Base-by-base conservation (phyloP, 2,888 invertebrate genomes). In the Chrysina gloriosa region DNA sequence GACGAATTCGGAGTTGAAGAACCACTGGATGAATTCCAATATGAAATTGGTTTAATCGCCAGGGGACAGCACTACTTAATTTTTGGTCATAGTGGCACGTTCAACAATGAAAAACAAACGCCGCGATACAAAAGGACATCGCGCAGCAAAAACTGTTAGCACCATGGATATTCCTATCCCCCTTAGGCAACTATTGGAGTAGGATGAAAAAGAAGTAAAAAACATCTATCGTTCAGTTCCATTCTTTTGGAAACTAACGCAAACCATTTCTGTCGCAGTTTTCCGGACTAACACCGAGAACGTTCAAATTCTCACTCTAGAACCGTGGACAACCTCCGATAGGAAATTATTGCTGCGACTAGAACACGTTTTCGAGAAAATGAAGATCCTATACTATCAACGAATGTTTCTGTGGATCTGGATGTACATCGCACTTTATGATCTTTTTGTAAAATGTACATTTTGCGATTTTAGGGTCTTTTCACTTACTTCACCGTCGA, bases 1-100 rank as follows among this genome's bases (percentile, higher is more conserved):
- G 98, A 97, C 79, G 91, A 90, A 0, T 94, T 95, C 75, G 98
- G 97, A 0, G 96, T 98, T 0, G 92, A 87, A 0, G 97, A 98
- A 82, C 89, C 95, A 0, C 81, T 98, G 0, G 93, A 97, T 77
- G 98, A 98, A 83, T 86, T 86, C 0, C 90, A 87, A 0, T 89
- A 84, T 63, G 90, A 89, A 0, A 77, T 80, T 65, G 94, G 94
- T 0, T 76, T 94, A 0, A 87, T 92, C 0, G 90, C 88, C 0
- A 84, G 89, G 68, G 93, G 94, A 0, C 72, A 76, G 42, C 76
- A 77, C 67, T 79, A 74, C 65, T 48, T 79, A 3, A 68, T 74
- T 9, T 68, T 77, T 42, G 79, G 78, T 23, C 65, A 2, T 69
- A 76, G 27, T 16, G 69, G 9, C 74, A 77, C 25, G 9, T n/a